Evolutionary conservation across 2,113 vertebrate species (phyloP), one percentile per base, ranked within the genome.

Genomic region (Chloebia gouldiae): DNA sequence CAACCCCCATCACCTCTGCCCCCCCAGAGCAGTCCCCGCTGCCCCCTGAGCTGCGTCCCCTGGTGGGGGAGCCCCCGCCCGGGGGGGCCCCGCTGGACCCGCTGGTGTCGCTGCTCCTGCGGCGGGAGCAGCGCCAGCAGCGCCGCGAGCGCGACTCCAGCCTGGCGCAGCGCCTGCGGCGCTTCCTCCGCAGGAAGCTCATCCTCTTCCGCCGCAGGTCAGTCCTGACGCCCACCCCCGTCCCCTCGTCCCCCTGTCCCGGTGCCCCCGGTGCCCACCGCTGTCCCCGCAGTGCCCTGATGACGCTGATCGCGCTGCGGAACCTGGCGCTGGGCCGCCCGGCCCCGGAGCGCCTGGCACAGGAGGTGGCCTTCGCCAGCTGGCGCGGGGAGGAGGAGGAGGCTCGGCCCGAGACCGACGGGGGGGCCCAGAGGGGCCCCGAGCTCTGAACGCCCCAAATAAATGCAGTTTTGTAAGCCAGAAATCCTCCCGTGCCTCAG

Each of bases 251-350:
- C 57, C 22, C 15, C 0, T 8, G n/a, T 35, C 35, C 4, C 22
- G 5, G 39, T 39, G 39, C 39, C 39, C 9, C 2, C 0, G 5
- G 8, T 22, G 59, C 59, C 56, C 59, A 57, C 14, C 1, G 10
- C 18, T 47, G 54, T 79, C 33, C 69, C 51, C 8, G 2, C 73
- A 78, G 72, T 2, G 24, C 60, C 79, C 95, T 99, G 81, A 99
- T 99, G 99, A 99, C 98, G 1, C 95, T 97, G 37, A 99, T 99
- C 21, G 98, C 99, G 3, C 93, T 99, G 77, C 97, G 99, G 59
- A 99, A 99, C 95, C 96, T 99, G 91, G 95, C 81, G 0, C 80
- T 99, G 35, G 99, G 99, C 17, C 98, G 98, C 14, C 99, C 99
- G 2, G 96, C 98, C 13, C 44, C 98, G 14, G 98, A 99, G 35